Evolutionary conservation across 2,888 invertebrate genomes (phyloP).

Genomic region (Pandemis heparana): DNA sequence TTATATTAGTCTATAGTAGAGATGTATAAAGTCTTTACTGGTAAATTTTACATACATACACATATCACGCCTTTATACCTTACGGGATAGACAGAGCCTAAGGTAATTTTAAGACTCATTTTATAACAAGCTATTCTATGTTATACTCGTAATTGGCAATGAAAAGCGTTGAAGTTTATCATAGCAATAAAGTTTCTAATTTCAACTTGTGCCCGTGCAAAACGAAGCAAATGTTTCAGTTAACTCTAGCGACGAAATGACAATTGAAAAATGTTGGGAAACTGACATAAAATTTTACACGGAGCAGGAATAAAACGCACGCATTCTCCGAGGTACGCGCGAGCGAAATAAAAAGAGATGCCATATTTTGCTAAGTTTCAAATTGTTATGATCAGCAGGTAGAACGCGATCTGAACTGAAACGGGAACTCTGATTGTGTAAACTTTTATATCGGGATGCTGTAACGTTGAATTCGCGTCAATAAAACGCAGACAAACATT

Average conservation of each 20-base stretch:
- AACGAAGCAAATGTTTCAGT: not conserved
- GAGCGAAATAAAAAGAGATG: constrained; percentile 69
- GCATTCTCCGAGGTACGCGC: constrained; percentile 51
- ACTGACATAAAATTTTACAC: constrained; percentile 69
- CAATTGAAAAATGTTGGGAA: constrained; percentile 59
- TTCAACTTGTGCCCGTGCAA: not conserved
- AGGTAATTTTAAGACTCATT: too few relatives aligned
- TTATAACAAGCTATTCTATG: too few relatives aligned
- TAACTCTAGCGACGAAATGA: constrained; percentile 52
- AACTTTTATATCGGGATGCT: constrained; percentile 61
- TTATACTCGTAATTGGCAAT: not conserved
- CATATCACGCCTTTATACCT: too few relatives aligned
- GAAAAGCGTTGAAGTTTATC: not conserved
- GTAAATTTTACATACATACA: too few relatives aligned
- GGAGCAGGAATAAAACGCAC: constrained; percentile 61
- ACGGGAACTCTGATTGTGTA: constrained; percentile 61
- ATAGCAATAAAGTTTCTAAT: not conserved
- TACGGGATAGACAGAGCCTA: too few relatives aligned
- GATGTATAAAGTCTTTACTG: too few relatives aligned
- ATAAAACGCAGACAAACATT: constrained; percentile 59
- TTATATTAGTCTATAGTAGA: too few relatives aligned
- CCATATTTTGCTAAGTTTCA: constrained; percentile 70
- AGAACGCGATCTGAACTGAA: constrained; percentile 56
- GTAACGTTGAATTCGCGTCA: constrained; percentile 50
- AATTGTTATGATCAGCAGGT: constrained; percentile 74